Evolutionary conservation across 2,797 vertebrate species (phyloP).

Genomic region (Phataginus tricuspis): DNA sequence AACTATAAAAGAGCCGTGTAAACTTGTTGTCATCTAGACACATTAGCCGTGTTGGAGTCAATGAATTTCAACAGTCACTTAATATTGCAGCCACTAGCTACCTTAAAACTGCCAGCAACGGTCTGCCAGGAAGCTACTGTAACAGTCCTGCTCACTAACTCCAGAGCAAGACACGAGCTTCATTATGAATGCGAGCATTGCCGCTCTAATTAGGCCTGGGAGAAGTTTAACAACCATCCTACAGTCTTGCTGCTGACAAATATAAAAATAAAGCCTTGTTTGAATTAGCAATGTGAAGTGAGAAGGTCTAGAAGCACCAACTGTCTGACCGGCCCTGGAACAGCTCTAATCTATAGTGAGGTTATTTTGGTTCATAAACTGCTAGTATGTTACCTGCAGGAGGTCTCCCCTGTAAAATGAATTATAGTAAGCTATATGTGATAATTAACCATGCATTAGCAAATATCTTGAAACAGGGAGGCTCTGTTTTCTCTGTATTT

Average conservation of each 20-base stretch:
- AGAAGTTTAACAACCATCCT: slow-evolving; percentile 95
- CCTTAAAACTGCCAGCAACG: slow-evolving; percentile 89
- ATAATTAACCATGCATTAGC: slow-evolving; percentile 93
- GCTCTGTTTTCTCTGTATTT: slow-evolving; percentile 91
- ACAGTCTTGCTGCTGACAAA: slow-evolving; percentile 94
- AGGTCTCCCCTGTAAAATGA: slow-evolving; percentile 91
- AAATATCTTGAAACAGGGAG: slow-evolving; percentile 91
- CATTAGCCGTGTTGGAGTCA: slow-evolving; percentile 91
- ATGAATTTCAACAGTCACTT: slow-evolving; percentile 95
- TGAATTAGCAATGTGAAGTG: slow-evolving; percentile 95
- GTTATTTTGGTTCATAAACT: slow-evolving; percentile 95
- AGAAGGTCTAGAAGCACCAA: slow-evolving; percentile 91
- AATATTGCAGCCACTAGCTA: slow-evolving; percentile 92
- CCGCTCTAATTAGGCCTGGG: slow-evolving; percentile 95
- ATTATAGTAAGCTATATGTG: slow-evolving; percentile 93
- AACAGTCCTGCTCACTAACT: slow-evolving; percentile 87
- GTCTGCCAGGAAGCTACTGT: slow-evolving; percentile 91
- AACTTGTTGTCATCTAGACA: slow-evolving; percentile 93
- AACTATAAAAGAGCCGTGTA: slow-evolving; percentile 91
- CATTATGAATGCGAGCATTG: slow-evolving; percentile 96
- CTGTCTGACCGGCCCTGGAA: slow-evolving; percentile 88
- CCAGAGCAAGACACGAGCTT: slow-evolving; percentile 87
- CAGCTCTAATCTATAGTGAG: slow-evolving; percentile 91
- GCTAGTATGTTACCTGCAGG: slow-evolving; percentile 91
- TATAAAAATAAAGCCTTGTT: slow-evolving; percentile 98